Evolutionary conservation across 2,888 invertebrate genomes (phyloP).

Genomic region (Drosophila barbarae): DNA sequence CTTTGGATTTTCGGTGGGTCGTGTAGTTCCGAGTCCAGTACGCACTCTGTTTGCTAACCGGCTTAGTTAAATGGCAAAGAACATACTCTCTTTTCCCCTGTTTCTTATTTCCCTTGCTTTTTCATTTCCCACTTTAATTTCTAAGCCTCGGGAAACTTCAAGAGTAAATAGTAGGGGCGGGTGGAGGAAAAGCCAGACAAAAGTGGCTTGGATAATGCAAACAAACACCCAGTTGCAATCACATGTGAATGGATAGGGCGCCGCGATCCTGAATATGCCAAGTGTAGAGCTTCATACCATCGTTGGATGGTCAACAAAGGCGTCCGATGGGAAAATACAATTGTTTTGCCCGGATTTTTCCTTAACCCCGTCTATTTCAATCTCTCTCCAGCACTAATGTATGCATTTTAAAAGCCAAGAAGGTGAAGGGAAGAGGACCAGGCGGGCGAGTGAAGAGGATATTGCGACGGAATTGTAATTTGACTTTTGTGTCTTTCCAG

Average conservation of each 20-base stretch:
- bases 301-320: conserved; percentile 46
- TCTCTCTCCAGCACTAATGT: conserved; percentile 46
- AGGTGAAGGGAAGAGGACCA: not conserved
- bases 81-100: conserved; percentile 25
- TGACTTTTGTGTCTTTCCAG: conserved; percentile 44
- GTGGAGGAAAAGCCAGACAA: conserved; percentile 59
- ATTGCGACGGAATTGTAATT: conserved; percentile 55
- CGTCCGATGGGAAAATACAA: conserved; percentile 57
- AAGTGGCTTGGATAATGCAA: conserved; percentile 57
- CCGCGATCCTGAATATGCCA: conserved; percentile 26
- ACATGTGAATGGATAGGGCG: conserved; percentile 11
- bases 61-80: conserved; percentile 71
- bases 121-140: conserved; percentile 10
- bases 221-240: conserved; percentile 34
- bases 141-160: conserved; percentile 43
- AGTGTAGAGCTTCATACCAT: conserved; percentile 5
- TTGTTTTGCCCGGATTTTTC: conserved; percentile 47
- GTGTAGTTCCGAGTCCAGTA: conserved; percentile 5
- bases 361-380: conserved; percentile 29
- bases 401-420: conserved; percentile 59
- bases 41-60: conserved; percentile 56
- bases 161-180: conserved; percentile 57
- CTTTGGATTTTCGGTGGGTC: conserved; percentile 6
- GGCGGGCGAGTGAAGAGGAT: conserved; percentile 3
- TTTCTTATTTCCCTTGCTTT: not conserved